Conservation (phyloP, 1,140 invertebrate genomes). For the Cecropterus lyciades region DNA sequence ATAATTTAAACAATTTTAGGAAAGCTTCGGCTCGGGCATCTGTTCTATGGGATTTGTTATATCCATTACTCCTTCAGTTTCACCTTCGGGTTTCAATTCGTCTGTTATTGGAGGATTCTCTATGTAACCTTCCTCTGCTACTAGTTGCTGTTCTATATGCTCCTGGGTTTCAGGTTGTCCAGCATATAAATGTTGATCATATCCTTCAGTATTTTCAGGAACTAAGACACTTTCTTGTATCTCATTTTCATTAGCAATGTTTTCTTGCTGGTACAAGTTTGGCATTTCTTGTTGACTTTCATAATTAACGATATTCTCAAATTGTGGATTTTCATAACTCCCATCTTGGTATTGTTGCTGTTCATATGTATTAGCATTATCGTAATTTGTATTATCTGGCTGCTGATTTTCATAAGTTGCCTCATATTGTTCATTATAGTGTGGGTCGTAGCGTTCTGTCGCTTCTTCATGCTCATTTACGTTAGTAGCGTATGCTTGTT, state of each 20-base stretch:
- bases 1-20: conserved; percentile 10
- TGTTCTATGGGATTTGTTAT: conserved; percentile 14
- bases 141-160: conserved; percentile 32
- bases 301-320: conserved; percentile 31
- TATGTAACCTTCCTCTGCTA: conserved; percentile 43
- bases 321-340: conserved; percentile 21
- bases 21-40: conserved; percentile 11
- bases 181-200: conserved; percentile 24
- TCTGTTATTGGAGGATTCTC: conserved; percentile 16
- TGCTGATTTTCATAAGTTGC: conserved; percentile 45
- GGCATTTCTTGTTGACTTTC: conserved; percentile 31
- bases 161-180: conserved; percentile 16
- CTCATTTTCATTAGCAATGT: background rate
- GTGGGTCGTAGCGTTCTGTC: conserved; percentile 61
- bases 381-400: conserved; percentile 30
- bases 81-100: conserved; percentile 26
- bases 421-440: conserved; percentile 62
- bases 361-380: conserved; percentile 34
- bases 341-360: conserved; percentile 42
- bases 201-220: conserved; percentile 3
- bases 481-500: conserved; percentile 53
- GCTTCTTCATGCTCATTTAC: conserved; percentile 63
- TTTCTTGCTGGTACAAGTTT: conserved; percentile 28
- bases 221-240: background rate
- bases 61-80: conserved; percentile 24